Evolutionary conservation across 2,113 vertebrate genomes (phyloP).

Genomic region (Speoplatyrhinus poulsoni): DNA sequence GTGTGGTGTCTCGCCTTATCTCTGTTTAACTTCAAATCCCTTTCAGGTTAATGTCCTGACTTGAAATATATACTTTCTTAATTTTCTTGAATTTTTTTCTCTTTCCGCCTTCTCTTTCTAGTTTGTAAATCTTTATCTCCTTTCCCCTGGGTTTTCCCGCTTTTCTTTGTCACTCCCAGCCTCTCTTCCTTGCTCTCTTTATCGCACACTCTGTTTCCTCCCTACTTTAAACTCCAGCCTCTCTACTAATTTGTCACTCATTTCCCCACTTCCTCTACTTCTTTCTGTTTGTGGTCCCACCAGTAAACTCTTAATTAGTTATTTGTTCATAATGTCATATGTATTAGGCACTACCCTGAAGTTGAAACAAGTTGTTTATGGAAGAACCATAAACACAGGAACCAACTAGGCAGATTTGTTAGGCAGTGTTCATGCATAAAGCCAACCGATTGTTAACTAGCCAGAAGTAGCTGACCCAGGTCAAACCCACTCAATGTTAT

Average conservation of each 20-base stretch:
- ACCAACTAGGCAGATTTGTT: slow-evolving; percentile 24
- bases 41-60: too few species aligned
- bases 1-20: not conserved
- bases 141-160: slow-evolving; percentile 45
- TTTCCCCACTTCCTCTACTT: slow-evolving; percentile 18
- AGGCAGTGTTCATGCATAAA: slow-evolving; percentile 13
- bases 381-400: slow-evolving; percentile 35
- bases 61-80: not conserved
- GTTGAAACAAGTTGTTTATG: slow-evolving; percentile 55
- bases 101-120: not conserved
- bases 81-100: not conserved
- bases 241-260: slow-evolving; percentile 21
- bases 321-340: slow-evolving; percentile 41
- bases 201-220: slow-evolving; percentile 59
- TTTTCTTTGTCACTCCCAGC: slow-evolving; percentile 41
- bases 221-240: slow-evolving; percentile 12
- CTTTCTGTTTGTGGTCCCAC: slow-evolving; percentile 35
- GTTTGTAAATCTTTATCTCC: slow-evolving; percentile 48
- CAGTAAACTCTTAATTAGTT: slow-evolving; percentile 35
- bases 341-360: slow-evolving; percentile 56
- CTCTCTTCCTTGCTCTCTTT: slow-evolving; percentile 33
- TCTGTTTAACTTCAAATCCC: not conserved
- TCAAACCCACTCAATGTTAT: slow-evolving; percentile 21
- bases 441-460: slow-evolving; percentile 16
- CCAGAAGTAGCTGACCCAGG: slow-evolving; percentile 13